phyloP scores from a whole-genome alignment of 2,888 invertebrate species.

The Troilus luridus region DNA sequence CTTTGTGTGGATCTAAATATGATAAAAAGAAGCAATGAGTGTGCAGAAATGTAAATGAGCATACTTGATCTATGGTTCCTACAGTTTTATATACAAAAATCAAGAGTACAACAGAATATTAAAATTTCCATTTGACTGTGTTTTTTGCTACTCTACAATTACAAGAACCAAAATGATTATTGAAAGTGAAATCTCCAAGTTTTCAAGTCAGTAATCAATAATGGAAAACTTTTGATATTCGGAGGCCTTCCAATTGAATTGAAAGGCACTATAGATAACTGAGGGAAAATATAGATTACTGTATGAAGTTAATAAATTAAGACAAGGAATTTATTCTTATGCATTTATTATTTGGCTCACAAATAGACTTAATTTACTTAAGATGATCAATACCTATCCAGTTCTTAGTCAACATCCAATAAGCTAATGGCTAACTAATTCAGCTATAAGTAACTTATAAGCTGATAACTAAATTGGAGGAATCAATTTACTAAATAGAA shows the following conservation, averaged over 20 bases:
- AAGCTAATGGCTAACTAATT: constrained; percentile 71
- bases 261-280: not conserved
- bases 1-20: no score
- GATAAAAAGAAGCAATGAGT: no score
- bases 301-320: not conserved
- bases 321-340: not conserved
- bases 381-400: not conserved
- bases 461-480: constrained; percentile 7
- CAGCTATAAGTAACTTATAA: not conserved
- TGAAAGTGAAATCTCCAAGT: no score
- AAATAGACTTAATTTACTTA: not conserved
- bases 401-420: constrained; percentile 86
- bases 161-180: no score
- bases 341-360: not conserved
- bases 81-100: no score
- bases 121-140: no score
- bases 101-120: no score
- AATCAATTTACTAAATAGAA: constrained; percentile 37
- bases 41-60: no score
- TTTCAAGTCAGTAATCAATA: not conserved
- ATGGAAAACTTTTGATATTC: not conserved
- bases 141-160: no score
- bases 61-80: no score
- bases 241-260: not conserved
- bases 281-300: not conserved